Conservation (phyloP, 2,797 vertebrate species). For the Notolepis coatsorum region DNA sequence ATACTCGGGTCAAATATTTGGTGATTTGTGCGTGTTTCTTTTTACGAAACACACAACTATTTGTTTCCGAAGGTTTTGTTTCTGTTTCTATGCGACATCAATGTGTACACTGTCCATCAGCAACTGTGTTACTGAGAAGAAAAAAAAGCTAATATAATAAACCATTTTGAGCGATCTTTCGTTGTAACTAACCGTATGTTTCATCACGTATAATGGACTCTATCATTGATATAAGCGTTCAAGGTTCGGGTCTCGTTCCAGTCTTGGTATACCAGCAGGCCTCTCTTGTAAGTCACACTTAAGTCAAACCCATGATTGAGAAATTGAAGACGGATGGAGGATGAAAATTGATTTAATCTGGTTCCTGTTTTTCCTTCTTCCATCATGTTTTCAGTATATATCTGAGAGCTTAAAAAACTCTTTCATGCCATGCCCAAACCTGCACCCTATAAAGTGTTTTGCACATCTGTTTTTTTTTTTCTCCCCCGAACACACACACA, state of each 20-base stretch:
- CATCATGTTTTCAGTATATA: slow-evolving; percentile 73
- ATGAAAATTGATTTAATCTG: slow-evolving; percentile 79
- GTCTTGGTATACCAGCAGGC: slow-evolving; percentile 35
- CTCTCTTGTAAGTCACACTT: slow-evolving; percentile 63
- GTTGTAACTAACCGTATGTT: neutral
- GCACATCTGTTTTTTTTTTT: slow-evolving; percentile 78
- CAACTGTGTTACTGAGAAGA: no score
- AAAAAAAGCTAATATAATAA: no score
- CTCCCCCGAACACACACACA: slow-evolving; percentile 47
- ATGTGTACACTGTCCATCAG: no score
- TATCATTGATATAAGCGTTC: slow-evolving; percentile 39
- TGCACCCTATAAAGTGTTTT: slow-evolving; percentile 70
- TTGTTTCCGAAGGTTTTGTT: neutral
- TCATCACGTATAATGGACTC: slow-evolving; percentile 7
- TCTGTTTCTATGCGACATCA: slow-evolving; percentile 9
- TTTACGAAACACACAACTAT: no score
- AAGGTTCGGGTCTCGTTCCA: slow-evolving; percentile 44
- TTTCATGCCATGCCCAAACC: slow-evolving; percentile 75
- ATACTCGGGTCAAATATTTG: slow-evolving; percentile 11
- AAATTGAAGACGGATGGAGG: slow-evolving; percentile 76
- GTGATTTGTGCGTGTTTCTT: neutral
- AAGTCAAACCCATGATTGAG: slow-evolving; percentile 56
- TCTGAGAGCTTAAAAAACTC: slow-evolving; percentile 69
- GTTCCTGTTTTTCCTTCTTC: slow-evolving; percentile 74
- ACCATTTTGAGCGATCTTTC: neutral